Evolutionary conservation across 2,888 invertebrate species (phyloP).

Genomic region (Branchellion lobata): DNA sequence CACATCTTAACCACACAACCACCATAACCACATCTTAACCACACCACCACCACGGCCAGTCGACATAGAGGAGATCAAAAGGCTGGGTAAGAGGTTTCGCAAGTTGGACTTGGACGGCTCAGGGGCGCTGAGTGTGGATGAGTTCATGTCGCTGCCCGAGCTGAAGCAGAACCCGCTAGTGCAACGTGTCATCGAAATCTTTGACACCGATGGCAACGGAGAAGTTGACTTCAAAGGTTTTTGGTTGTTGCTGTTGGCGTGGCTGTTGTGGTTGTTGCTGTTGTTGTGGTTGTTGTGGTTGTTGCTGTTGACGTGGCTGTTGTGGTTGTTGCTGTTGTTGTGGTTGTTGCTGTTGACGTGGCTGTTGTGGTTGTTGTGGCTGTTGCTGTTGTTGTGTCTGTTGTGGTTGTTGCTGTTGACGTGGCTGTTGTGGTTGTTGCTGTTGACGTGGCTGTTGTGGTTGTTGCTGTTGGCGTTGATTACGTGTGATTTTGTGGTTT

Average conservation of each 20-base stretch:
- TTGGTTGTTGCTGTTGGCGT: not conserved
- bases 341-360: not conserved
- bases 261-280: too few species aligned
- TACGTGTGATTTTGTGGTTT: too few species aligned
- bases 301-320: too few species aligned
- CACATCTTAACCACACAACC: not conserved
- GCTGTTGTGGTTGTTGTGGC: not conserved
- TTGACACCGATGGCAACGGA: constrained; percentile 98
- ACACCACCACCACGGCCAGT: constrained; percentile 66
- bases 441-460: too few species aligned
- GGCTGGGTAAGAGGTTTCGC: constrained; percentile 95
- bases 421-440: too few species aligned
- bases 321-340: too few species aligned
- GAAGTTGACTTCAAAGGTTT: constrained; percentile 84
- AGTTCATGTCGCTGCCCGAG: constrained; percentile 99
- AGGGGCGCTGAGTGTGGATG: constrained; percentile 95
- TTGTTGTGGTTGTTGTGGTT: too few species aligned
- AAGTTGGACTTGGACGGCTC: constrained; percentile 98
- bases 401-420: too few species aligned
- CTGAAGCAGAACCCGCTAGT: constrained; percentile 98
- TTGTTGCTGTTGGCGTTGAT: too few species aligned
- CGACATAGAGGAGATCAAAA: constrained; percentile 98
- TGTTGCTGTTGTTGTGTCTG: not conserved
- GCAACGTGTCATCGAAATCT: constrained; percentile 98
- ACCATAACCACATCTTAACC: not conserved